phyloP scores from a whole-genome alignment of 2,113 vertebrate genomes.

The Grammomys surdaster region DNA sequence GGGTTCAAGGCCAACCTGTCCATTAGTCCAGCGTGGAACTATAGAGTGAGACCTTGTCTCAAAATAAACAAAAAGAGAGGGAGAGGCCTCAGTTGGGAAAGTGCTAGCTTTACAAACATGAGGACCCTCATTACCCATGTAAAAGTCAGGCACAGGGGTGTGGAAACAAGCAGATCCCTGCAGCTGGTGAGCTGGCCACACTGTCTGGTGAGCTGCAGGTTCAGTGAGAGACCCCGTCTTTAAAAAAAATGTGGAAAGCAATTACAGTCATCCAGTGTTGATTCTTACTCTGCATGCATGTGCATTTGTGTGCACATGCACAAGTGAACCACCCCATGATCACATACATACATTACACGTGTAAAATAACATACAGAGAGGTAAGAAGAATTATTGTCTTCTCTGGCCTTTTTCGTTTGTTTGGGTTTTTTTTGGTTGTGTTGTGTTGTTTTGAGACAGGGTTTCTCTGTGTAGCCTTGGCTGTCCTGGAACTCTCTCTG shows the following conservation, averaged over 20 bases:
- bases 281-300: neutral
- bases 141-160: neutral
- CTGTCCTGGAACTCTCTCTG: neutral
- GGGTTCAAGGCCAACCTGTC: neutral
- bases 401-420: neutral
- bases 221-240: neutral
- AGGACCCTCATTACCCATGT: neutral
- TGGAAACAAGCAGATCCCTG: no score
- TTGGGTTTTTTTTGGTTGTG: neutral
- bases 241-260: neutral
- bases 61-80: neutral
- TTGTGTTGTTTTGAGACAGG: neutral
- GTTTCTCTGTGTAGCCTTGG: neutral
- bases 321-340: neutral
- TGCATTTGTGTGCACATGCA: no score
- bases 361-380: neutral
- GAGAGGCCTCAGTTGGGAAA: neutral
- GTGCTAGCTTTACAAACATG: neutral
- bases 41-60: neutral
- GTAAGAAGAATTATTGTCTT: constrained; percentile 7
- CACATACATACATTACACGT: neutral
- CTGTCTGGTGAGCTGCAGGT: neutral
- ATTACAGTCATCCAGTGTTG: neutral
- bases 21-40: no score
- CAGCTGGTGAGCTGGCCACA: neutral